Evolutionary conservation across 2,888 invertebrate species (phyloP).

Genomic region (Ctena decussata): DNA sequence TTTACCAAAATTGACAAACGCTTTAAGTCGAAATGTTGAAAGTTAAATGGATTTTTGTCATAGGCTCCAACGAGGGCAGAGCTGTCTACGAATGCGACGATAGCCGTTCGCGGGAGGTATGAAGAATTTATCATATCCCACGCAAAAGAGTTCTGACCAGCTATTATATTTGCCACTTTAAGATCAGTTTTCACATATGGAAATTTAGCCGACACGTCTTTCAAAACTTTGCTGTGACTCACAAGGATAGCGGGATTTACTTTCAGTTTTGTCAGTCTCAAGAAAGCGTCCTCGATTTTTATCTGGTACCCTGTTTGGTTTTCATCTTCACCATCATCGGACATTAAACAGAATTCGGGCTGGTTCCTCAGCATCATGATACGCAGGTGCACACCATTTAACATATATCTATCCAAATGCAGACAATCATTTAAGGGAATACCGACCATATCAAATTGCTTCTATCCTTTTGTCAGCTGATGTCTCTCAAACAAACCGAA

Average conservation of each 20-base stretch:
- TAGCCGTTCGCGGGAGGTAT: slow-evolving; percentile 7
- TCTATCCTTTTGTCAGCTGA: not conserved
- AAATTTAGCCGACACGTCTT: not conserved
- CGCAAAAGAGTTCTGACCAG: slow-evolving; percentile 9
- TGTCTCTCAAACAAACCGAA: slow-evolving; percentile 6
- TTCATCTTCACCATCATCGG: not conserved
- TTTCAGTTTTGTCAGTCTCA: slow-evolving; percentile 2
- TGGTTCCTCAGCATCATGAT: not conserved
- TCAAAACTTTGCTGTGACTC: slow-evolving; percentile 1
- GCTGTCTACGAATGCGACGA: slow-evolving; percentile 16
- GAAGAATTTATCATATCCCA: slow-evolving; percentile 10
- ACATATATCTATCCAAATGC: slow-evolving; percentile 2
- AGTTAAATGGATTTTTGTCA: not conserved
- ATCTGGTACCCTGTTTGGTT: not conserved
- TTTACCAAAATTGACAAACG: not conserved
- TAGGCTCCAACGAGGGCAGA: not conserved
- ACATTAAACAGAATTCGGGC: not conserved
- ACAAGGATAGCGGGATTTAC: slow-evolving; percentile 15
- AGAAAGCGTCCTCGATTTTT: slow-evolving; percentile 15
- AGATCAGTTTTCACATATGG: not conserved
- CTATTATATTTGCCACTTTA: not conserved
- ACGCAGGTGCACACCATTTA: too few relatives aligned
- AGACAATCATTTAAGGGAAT: not conserved
- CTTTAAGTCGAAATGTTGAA: slow-evolving; percentile 12
- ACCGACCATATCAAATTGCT: slow-evolving; percentile 10